Percentiles rank a stretch among this genome's conserved stretches.
phyloP scores from a whole-genome alignment of 2,888 invertebrate genomes.

The Eupithecia tripunctaria region DNA sequence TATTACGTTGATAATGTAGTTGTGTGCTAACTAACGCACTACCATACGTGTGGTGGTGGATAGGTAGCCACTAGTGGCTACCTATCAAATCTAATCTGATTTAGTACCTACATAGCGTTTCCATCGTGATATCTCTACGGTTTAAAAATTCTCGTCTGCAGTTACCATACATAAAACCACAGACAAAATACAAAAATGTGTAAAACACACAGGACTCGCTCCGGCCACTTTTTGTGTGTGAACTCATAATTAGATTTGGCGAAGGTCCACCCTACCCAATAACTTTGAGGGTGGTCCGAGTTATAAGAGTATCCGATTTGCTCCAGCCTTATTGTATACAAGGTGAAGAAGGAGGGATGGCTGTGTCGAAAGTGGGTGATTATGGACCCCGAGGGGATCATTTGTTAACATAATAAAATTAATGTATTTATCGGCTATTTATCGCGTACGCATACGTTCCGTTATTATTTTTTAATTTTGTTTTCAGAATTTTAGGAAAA shows the following conservation, averaged over 20 bases:
- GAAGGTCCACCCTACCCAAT: slow-evolving; percentile 69
- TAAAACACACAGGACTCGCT: slow-evolving; percentile 31
- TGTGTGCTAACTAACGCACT: too few relatives aligned
- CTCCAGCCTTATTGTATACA: neutral
- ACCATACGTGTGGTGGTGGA: too few relatives aligned
- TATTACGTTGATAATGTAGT: too few relatives aligned
- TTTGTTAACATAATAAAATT: too few relatives aligned
- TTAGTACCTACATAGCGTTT: neutral
- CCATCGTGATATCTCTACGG: neutral
- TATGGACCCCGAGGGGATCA: too few relatives aligned
- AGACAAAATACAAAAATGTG: slow-evolving; percentile 23
- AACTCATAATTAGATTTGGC: slow-evolving; percentile 83
- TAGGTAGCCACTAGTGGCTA: too few relatives aligned
- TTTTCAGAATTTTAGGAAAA: too few relatives aligned
- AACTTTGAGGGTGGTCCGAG: slow-evolving; percentile 51
- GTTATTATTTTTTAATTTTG: too few relatives aligned
- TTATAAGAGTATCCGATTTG: slow-evolving; percentile 34
- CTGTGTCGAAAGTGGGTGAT: too few relatives aligned
- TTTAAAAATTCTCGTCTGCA: neutral
- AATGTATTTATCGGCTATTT: too few relatives aligned
- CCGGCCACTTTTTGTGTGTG: slow-evolving; percentile 63
- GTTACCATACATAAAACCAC: slow-evolving; percentile 8
- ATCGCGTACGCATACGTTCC: too few relatives aligned
- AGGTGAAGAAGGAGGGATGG: neutral
- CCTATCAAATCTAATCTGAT: neutral